Evolutionary conservation across 2,113 vertebrate genomes (phyloP).

Genomic region (Sphaerodactylus townsendi): DNA sequence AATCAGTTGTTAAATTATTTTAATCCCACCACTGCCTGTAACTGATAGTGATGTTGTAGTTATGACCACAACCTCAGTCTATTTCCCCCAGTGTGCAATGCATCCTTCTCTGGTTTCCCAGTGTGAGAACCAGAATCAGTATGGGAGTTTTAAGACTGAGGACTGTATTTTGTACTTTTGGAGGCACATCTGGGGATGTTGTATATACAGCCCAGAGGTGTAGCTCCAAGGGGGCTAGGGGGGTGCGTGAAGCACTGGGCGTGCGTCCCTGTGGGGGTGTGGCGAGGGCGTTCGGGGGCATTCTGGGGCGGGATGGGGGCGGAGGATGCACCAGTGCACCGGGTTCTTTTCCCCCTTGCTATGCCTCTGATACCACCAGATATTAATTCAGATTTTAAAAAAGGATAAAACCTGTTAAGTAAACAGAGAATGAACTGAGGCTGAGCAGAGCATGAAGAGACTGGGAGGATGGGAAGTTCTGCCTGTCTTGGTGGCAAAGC

Average conservation of each 20-base stretch:
- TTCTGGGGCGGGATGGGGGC: no score
- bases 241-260: no score
- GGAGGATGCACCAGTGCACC: no score
- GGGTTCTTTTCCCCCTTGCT: no score
- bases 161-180: not conserved
- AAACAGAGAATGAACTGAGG: not conserved
- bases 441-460: not conserved
- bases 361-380: no score
- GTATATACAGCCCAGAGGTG: not conserved
- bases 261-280: no score
- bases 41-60: not conserved
- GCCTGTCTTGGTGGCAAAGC: not conserved
- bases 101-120: not conserved
- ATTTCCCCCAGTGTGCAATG: not conserved
- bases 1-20: no score
- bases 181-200: not conserved
- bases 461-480: not conserved
- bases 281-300: no score
- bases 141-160: not conserved
- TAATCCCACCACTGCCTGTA: no score
- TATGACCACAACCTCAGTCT: not conserved
- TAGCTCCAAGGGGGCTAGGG: no score
- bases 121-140: not conserved
- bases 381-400: not conserved
- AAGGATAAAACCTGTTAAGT: not conserved